Conservation (phyloP, 2,888 invertebrate genomes). For the Dryococelus australis region DNA sequence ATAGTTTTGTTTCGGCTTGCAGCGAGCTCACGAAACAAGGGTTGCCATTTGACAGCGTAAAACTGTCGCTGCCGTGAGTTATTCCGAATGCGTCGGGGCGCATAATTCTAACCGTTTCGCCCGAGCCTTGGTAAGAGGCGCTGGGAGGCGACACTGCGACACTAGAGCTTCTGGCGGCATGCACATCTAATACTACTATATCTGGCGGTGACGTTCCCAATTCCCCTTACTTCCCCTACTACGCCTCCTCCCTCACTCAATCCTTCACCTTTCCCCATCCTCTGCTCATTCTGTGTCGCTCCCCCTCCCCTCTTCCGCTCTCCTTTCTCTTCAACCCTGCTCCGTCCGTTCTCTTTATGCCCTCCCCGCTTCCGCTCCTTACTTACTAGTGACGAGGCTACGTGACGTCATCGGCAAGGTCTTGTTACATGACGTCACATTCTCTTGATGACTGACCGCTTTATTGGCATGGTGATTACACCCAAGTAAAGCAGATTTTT, state of each 20-base stretch:
- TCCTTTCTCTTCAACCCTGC: not conserved
- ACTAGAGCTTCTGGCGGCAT: slow-evolving; percentile 1
- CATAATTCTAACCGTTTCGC: not conserved
- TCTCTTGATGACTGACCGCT: not conserved
- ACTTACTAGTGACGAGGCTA: not conserved
- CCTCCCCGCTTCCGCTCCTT: not conserved
- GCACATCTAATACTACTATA: slow-evolving; percentile 16
- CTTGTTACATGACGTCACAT: not conserved
- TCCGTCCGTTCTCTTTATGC: not conserved
- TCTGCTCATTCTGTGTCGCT: not conserved
- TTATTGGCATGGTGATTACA: not conserved
- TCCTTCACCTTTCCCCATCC: slow-evolving; percentile 5
- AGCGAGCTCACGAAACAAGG: not conserved
- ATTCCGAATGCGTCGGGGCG: not conserved
- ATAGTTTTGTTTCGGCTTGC: too few species aligned
- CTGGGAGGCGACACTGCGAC: slow-evolving; percentile 9
- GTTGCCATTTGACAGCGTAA: not conserved
- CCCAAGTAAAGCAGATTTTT: too few species aligned
- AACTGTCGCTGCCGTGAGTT: not conserved
- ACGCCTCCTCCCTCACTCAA: not conserved
- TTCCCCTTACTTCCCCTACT: not conserved
- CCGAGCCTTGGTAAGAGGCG: not conserved
- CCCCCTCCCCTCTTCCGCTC: not conserved
- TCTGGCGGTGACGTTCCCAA: slow-evolving; percentile 1
- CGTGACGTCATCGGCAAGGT: not conserved